Evolutionary conservation across 2,888 invertebrate genomes (phyloP), one percentile per base, ranked within the genome.

Genomic region (Marasmarcha lunaedactyla): DNA sequence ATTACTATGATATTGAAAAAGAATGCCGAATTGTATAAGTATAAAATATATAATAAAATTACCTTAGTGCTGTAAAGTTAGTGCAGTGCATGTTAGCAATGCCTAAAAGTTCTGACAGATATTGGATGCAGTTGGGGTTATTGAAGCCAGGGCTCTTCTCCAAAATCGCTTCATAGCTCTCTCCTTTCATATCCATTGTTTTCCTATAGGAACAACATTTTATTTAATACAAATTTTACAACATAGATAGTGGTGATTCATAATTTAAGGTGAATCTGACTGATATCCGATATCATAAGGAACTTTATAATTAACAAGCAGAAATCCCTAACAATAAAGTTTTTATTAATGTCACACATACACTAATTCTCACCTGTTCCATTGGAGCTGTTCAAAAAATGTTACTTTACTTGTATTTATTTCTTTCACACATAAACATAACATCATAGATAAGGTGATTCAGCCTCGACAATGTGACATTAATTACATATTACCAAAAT

Each of bases 91-190:
- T 85, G 59, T 87, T 88, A 54, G 89, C 84, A 55, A 93, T 87
- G 45, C 92, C 89, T 78, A 93, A 88, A 52, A 88, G 84, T 70
- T 89, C 88, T 57, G 90, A 89, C 53, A 95, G 88, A 83, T 90
- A 90, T 74, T 91, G 90, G 70, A 92, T 89, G 87, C 90, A 92
- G 87, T 92, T 93, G 49, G 94, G 93, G 86, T 95, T 95, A 87
- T 90, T 90, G 87, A 94, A 94, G 67, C 92, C 93, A 57, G 91
- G 87, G 64, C 92, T 91, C 84, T 89, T 89, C 84, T 89, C 89
- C 79, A 95, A 86, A 68, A 93, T 89, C 55, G 89, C 89, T 84
- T 93, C 92, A 86, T 89, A 94, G 64, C 86, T 88, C 73, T 90
- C 89, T 61, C 89, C 90, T 74, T 89, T 89, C 87, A 89, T 89